phyloP scores from a whole-genome alignment of 2,797 vertebrate species.

The Toxotes lorentzi region DNA sequence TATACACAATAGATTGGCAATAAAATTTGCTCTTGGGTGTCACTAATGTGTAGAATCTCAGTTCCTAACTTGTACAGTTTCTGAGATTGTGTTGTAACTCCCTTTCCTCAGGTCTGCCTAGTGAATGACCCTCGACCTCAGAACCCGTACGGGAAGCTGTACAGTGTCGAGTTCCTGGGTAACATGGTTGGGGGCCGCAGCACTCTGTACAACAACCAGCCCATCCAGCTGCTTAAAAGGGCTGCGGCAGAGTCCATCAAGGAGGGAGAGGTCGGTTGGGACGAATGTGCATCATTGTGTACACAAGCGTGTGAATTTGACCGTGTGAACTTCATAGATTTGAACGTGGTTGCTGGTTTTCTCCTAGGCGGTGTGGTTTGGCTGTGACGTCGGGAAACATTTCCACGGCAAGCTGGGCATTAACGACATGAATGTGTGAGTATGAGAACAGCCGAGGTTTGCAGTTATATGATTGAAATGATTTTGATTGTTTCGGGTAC shows the following conservation, averaged over 20 bases:
- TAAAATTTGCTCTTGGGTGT: neutral
- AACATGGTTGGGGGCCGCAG: constrained; percentile 93
- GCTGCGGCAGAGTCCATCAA: constrained; percentile 94
- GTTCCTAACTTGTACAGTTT: neutral
- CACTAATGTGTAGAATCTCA: neutral
- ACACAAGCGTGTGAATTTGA: neutral
- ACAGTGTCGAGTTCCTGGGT: constrained; percentile 94
- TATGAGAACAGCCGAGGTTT: constrained; percentile 49
- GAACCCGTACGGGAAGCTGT: constrained; percentile 92
- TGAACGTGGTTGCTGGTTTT: constrained; percentile 5
- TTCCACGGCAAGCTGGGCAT: constrained; percentile 98
- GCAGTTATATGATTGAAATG: too few relatives aligned
- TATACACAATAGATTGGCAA: neutral
- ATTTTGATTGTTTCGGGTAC: neutral
- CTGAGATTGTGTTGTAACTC: constrained; percentile 13
- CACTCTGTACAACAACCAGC: constrained; percentile 96
- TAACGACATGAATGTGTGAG: constrained; percentile 98
- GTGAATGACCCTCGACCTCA: constrained; percentile 97
- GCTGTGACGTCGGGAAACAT: constrained; percentile 97
- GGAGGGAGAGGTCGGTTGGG: constrained; percentile 90
- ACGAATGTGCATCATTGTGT: neutral
- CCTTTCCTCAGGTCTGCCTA: constrained; percentile 89
- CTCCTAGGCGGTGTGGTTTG: constrained; percentile 97
- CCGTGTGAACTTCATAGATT: neutral
- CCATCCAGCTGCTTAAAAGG: constrained; percentile 92